Evolutionary conservation across 2,888 invertebrate species (phyloP).

Genomic region (Drosophila sordidula): DNA sequence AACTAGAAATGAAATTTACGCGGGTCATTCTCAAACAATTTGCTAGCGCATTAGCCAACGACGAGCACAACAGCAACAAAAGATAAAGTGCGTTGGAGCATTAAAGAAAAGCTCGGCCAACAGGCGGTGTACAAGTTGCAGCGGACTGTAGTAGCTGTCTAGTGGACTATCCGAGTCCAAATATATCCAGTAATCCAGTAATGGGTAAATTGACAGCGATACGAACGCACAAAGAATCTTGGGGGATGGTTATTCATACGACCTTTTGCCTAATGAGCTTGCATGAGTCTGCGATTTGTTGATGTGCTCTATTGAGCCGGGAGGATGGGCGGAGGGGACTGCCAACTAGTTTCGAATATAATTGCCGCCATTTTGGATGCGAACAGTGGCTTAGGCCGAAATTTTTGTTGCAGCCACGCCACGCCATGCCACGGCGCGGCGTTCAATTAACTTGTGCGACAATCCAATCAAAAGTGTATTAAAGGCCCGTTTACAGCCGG

Average conservation of each 20-base stretch:
- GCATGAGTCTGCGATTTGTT: constrained; percentile 70
- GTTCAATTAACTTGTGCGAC: constrained; percentile 81
- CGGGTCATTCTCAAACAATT: constrained; percentile 79
- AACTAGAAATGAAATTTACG: constrained; percentile 71
- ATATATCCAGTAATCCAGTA: constrained; percentile 37
- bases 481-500: constrained; percentile 65
- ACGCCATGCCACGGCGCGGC: constrained; percentile 23
- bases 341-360: constrained; percentile 66
- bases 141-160: constrained; percentile 1
- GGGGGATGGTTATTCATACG: constrained; percentile 45
- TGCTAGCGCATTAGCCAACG: constrained; percentile 62
- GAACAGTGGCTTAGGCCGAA: constrained; percentile 56
- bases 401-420: constrained; percentile 22
- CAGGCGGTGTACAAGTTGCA: constrained; percentile 38
- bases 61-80: constrained; percentile 46
- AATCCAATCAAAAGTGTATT: constrained; percentile 82
- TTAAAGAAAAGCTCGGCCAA: constrained; percentile 38
- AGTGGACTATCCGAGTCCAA: constrained; percentile 7
- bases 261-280: constrained; percentile 72
- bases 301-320: constrained; percentile 31
- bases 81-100: constrained; percentile 72
- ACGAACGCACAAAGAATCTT: constrained; percentile 29
- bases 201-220: constrained; percentile 24
- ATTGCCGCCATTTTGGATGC: constrained; percentile 61
- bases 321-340: neutral